Percentiles rank a stretch among this genome's conserved stretches.
These are phyloP conservation scores for Drosophila emarginata DNA, from an alignment of 2,888 invertebrate species.

Conservation along the genomic window DNA sequence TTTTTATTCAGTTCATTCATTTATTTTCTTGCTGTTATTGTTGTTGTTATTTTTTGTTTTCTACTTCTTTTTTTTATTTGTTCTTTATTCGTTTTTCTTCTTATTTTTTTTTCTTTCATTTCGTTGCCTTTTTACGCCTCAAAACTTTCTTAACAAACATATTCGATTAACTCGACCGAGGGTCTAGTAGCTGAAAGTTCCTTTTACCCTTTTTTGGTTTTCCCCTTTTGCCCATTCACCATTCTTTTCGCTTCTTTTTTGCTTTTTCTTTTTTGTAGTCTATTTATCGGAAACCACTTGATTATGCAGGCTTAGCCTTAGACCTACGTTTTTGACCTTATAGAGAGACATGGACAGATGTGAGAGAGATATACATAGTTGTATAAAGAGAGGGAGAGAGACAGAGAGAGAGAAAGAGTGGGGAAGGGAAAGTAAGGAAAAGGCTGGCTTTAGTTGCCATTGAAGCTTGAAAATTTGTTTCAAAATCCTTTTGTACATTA, in stretches of 20 bases:
- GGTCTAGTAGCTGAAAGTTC: slow-evolving; percentile 18
- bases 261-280: slow-evolving; percentile 55
- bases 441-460: slow-evolving; percentile 50
- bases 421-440: no score
- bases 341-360: slow-evolving; percentile 5
- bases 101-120: slow-evolving; percentile 8
- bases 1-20: background rate
- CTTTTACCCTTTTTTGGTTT: slow-evolving; percentile 11
- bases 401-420: background rate
- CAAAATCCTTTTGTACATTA: slow-evolving; percentile 67
- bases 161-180: slow-evolving; percentile 68
- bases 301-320: slow-evolving; percentile 77
- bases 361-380: background rate
- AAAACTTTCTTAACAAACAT: slow-evolving; percentile 74
- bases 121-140: slow-evolving; percentile 67
- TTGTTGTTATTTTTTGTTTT: slow-evolving; percentile 1
- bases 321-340: slow-evolving; percentile 34
- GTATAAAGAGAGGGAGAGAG: background rate
- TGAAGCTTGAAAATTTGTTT: slow-evolving; percentile 68
- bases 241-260: slow-evolving; percentile 6
- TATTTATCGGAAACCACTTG: slow-evolving; percentile 79
- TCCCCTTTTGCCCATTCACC: background rate
- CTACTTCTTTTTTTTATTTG: background rate
- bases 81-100: slow-evolving; percentile 5
- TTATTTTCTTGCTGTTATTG: background rate